These are phyloP conservation scores for Chiroxiphia lanceolata DNA, from an alignment of 2,797 vertebrate genomes.

Conservation along the genomic window DNA sequence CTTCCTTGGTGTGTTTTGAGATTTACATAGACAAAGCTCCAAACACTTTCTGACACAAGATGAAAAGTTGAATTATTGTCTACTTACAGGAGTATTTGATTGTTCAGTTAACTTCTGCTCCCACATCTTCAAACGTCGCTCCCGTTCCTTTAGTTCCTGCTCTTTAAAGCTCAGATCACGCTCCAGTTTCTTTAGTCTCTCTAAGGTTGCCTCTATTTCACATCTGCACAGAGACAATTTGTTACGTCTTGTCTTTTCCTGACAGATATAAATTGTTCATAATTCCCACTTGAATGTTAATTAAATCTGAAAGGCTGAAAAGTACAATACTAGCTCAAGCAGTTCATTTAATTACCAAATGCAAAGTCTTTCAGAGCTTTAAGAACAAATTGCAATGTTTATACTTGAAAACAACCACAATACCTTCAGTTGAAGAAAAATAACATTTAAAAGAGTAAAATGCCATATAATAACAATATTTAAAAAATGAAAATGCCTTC, in stretches of 20 bases:
- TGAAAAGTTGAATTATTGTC: not conserved
- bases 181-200: conserved; percentile 97
- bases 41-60: conserved; percentile 15
- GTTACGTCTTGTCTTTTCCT: conserved; percentile 55
- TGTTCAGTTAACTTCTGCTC: conserved; percentile 96
- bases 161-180: conserved; percentile 98
- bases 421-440: not conserved
- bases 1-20: not conserved
- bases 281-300: conserved; percentile 53
- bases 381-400: conserved; percentile 35
- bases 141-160: conserved; percentile 94
- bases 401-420: not conserved
- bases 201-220: conserved; percentile 97
- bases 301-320: conserved; percentile 59
- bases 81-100: conserved; percentile 94
- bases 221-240: conserved; percentile 80
- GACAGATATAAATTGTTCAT: conserved; percentile 51
- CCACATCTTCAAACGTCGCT: conserved; percentile 94
- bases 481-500: not conserved
- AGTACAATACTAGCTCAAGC: conserved; percentile 59
- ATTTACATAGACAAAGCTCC: not conserved
- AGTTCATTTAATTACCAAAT: conserved; percentile 62
- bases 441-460: not conserved
- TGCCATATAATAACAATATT: not conserved
- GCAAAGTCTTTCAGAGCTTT: conserved; percentile 27